Percentiles rank a stretch among this genome's conserved stretches.
phyloP scores from a whole-genome alignment of 2,797 vertebrate genomes.

The Pipistrellus pygmaeus region DNA sequence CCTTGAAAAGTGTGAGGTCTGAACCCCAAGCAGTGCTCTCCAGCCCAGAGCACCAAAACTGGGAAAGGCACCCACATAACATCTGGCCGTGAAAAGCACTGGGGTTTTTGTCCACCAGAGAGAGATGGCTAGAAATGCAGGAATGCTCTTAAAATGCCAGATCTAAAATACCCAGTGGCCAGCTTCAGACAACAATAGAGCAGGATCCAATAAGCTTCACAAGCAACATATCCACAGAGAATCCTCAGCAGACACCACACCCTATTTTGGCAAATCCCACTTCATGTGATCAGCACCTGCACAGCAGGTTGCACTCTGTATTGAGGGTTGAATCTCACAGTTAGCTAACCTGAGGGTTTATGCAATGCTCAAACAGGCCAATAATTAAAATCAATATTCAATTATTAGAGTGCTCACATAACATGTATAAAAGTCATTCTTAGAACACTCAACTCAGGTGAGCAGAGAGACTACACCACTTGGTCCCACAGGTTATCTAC shows the following conservation, averaged over 20 bases:
- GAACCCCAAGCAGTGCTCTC: neutral
- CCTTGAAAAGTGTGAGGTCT: neutral
- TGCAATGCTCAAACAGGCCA: neutral
- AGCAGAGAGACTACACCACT: neutral
- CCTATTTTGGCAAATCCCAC: neutral
- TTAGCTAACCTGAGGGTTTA: neutral
- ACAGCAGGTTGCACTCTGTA: neutral
- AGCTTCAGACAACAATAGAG: neutral
- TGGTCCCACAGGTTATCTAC: neutral
- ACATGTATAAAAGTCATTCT: neutral
- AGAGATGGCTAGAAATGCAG: neutral
- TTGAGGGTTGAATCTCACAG: neutral
- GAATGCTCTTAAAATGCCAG: neutral
- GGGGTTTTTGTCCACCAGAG: neutral
- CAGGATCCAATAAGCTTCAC: neutral
- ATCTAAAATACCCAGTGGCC: neutral
- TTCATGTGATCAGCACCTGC: neutral
- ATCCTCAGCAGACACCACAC: neutral
- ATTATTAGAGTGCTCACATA: neutral
- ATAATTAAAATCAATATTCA: neutral
- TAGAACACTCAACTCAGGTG: neutral
- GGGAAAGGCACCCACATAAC: neutral
- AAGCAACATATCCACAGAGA: neutral
- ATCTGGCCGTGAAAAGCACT: neutral
- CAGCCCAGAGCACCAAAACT: neutral